phyloP scores from a whole-genome alignment of 2,888 invertebrate genomes.

The Dyspetes luteomarginatus region DNA sequence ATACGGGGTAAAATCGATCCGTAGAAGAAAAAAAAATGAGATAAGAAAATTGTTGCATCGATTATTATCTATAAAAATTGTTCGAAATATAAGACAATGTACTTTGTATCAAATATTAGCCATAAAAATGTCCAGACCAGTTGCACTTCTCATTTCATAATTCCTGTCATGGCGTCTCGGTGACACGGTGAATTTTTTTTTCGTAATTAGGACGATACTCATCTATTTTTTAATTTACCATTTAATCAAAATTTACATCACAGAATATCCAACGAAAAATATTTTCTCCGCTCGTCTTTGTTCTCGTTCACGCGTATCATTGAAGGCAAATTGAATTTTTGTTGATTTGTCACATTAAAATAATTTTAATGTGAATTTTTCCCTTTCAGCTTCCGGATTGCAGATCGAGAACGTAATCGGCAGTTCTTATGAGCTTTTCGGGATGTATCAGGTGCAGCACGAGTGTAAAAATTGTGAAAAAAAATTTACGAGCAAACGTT shows the following conservation, averaged over 20 bases:
- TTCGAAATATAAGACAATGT: not conserved
- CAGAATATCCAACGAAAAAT: not conserved
- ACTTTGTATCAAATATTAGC: not conserved
- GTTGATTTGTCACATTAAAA: not conserved
- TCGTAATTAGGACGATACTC: not conserved
- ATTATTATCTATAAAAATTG: not conserved
- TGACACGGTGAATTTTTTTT: not conserved
- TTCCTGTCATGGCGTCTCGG: not conserved
- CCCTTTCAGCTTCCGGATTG: slow-evolving; percentile 30
- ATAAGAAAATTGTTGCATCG: not conserved
- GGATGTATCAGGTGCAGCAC: slow-evolving; percentile 55
- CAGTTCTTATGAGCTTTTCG: not conserved
- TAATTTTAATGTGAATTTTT: slow-evolving; percentile 21
- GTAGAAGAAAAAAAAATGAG: not conserved
- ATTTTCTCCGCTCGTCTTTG: not conserved
- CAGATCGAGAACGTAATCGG: slow-evolving; percentile 15
- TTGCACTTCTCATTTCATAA: not conserved
- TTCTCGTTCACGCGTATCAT: not conserved
- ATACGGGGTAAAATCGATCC: not conserved
- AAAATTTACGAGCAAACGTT: slow-evolving; percentile 58
- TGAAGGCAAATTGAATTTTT: not conserved
- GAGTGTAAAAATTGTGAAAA: too few relatives aligned
- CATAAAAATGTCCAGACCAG: not conserved
- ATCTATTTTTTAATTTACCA: not conserved
- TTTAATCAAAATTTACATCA: not conserved